Percentiles rank a stretch among this genome's conserved stretches.
These are phyloP conservation scores for Cartodere bifasciata DNA, from an alignment of 2,888 invertebrate genomes.

Conservation along the genomic window DNA sequence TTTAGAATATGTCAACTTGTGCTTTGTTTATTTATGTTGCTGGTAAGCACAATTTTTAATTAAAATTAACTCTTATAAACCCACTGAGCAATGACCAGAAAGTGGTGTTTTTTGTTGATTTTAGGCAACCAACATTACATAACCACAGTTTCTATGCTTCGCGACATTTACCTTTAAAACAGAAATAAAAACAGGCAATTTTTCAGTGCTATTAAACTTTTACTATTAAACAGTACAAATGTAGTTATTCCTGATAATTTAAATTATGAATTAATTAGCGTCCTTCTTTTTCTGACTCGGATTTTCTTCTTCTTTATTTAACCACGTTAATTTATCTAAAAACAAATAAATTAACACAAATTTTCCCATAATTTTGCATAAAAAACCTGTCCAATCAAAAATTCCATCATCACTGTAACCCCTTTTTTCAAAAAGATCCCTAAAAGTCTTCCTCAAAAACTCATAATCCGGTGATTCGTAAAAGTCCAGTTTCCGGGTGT, in stretches of 20 bases:
- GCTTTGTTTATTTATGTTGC: no score
- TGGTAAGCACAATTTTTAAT: no score
- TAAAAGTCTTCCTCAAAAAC: conserved; percentile 89
- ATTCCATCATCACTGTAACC: conserved; percentile 81
- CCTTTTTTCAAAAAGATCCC: conserved; percentile 76
- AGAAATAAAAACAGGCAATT: no score
- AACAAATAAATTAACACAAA: conserved; percentile 9
- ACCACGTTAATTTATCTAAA: conserved; percentile 21
- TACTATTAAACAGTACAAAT: no score
- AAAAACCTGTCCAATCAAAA: conserved; percentile 94
- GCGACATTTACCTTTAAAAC: no score
- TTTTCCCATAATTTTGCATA: background rate
- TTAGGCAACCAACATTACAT: no score
- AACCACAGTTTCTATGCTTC: no score
- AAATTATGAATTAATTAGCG: conserved; percentile 9
- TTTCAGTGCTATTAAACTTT: no score
- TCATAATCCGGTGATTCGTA: conserved; percentile 99
- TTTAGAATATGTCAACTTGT: no score
- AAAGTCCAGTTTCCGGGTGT: conserved; percentile 92
- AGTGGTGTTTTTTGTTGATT: no score
- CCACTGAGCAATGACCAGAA: no score
- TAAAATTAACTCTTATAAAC: no score
- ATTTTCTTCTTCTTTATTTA: conserved; percentile 18
- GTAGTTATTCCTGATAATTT: background rate
- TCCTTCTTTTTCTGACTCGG: conserved; percentile 12